These are phyloP conservation scores for Scotopteryx bipunctaria DNA, from an alignment of 2,888 invertebrate species.

Conservation along the genomic window DNA sequence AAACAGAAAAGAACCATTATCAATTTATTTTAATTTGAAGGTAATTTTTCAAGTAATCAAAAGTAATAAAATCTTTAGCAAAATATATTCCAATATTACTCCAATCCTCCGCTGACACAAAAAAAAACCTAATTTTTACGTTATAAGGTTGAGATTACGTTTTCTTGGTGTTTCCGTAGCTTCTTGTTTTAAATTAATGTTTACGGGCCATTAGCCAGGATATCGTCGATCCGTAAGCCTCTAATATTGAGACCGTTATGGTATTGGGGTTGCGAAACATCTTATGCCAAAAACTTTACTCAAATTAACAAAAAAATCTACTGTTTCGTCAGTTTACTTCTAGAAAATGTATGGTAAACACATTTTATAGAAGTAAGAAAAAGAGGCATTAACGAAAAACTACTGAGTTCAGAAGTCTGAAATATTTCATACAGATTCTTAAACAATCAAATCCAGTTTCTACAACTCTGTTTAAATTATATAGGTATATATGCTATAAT, in stretches of 20 bases:
- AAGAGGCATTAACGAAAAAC: neutral
- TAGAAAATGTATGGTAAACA: too few species aligned
- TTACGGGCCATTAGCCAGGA: slow-evolving; percentile 20
- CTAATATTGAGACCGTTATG: slow-evolving; percentile 9
- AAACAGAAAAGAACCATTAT: neutral
- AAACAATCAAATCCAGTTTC: slow-evolving; percentile 18
- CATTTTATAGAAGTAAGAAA: too few species aligned
- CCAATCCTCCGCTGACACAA: neutral
- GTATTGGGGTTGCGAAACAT: slow-evolving; percentile 7
- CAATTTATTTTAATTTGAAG: slow-evolving; percentile 2
- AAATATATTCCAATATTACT: neutral
- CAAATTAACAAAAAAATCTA: neutral
- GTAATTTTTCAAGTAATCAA: slow-evolving; percentile 7
- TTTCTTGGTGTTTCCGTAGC: slow-evolving; percentile 11
- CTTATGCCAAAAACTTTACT: neutral
- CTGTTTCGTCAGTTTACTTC: neutral
- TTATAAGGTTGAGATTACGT: slow-evolving; percentile 7
- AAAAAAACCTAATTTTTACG: slow-evolving; percentile 9
- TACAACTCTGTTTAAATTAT: slow-evolving; percentile 1
- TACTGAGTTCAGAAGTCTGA: neutral
- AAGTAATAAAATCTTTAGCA: slow-evolving; percentile 1
- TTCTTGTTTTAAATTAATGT: slow-evolving; percentile 21
- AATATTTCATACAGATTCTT: slow-evolving; percentile 12
- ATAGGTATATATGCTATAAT: too few species aligned
- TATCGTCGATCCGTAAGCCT: slow-evolving; percentile 16